Evolutionary conservation across 2,797 vertebrate genomes (phyloP).

Genomic region (Chaunax sp.): DNA sequence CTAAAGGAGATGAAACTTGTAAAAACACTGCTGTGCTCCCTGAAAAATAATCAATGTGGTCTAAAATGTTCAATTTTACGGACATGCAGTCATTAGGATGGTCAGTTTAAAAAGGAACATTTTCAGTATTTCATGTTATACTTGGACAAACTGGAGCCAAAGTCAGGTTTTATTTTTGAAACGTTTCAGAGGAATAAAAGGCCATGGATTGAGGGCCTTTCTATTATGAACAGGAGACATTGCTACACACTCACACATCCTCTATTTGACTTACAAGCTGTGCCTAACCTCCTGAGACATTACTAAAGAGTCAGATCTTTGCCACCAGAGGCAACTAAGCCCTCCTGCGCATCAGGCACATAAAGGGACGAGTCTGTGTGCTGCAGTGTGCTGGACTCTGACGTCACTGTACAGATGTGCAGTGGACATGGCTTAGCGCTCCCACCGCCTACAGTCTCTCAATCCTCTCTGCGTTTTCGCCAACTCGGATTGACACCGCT

Average conservation of each 20-base stretch:
- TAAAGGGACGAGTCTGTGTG: conserved; percentile 23
- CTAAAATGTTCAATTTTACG: neutral
- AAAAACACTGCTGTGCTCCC: too few relatives aligned
- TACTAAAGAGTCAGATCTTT: conserved; percentile 6
- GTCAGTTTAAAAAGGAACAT: neutral
- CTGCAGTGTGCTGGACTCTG: conserved; percentile 52
- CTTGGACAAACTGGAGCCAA: neutral
- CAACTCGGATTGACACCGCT: conserved; percentile 11
- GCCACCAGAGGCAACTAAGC: conserved; percentile 20
- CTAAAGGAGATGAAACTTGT: neutral
- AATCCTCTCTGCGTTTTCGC: conserved; percentile 45
- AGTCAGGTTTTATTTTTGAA: neutral
- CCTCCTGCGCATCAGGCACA: conserved; percentile 44
- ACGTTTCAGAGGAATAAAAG: conserved; percentile 14
- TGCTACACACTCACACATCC: too few relatives aligned
- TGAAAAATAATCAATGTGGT: too few relatives aligned
- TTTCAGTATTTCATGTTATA: too few relatives aligned
- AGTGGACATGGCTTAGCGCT: conserved; percentile 56
- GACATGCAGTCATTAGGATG: neutral
- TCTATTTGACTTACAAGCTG: neutral
- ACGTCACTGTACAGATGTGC: conserved; percentile 71
- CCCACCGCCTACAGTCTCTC: conserved; percentile 58
- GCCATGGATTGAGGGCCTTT: neutral
- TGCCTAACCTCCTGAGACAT: conserved; percentile 6
- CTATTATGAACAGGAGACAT: neutral